Evolutionary conservation across 2,797 vertebrate species (phyloP), one percentile per base, ranked within the genome.

Genomic region (Propithecus deckenii): DNA sequence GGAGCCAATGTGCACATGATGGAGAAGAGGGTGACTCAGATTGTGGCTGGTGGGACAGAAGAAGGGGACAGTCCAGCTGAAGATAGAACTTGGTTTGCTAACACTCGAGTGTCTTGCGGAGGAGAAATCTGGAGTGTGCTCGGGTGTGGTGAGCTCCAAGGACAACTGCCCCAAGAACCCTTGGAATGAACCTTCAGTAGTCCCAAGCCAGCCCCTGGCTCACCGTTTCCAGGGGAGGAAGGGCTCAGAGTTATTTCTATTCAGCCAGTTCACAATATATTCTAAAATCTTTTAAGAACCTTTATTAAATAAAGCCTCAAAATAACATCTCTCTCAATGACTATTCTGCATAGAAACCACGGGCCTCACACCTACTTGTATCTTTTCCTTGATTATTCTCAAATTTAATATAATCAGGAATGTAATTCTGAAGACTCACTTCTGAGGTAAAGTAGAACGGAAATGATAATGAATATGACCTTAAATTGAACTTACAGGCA

Each of bases 401-500:
- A 90, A 78, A 96, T 46, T 94, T 92, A 86, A 91, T 95, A 87
- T 90, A 69, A 20, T 57, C 61, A 95, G 57, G 28, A 91, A 78
- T 74, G 25, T 28, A 83, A 92, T 88, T 92, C 59, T 86, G 20
- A 94, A 88, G 92, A 93, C 17, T 65, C 25, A 88, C 23, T 95
- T 94, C 72, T 95, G 72, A 91, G 59, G 86, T 92, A 86, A 94
- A 92, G 75, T 13, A 86, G 63, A 76, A 90, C 63, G 52, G 23
- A 96, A 85, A 96, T 85, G 79, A 92, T 65, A 92, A 59, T 94
- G 84, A 61, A 9, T 63, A 38, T 87, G 83, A 96, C 72, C 94
- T 96, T 88, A 85, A 57, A n/a, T 59, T 96, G 92, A 96, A 97
- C 94, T 94, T 89, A 93, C 55, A 92, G 81, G 89, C 86, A 87